These are phyloP conservation scores for Eucidaris tribuloides DNA, from an alignment of 35 echinoderm and acorn worm species.

Conservation along the genomic window DNA sequence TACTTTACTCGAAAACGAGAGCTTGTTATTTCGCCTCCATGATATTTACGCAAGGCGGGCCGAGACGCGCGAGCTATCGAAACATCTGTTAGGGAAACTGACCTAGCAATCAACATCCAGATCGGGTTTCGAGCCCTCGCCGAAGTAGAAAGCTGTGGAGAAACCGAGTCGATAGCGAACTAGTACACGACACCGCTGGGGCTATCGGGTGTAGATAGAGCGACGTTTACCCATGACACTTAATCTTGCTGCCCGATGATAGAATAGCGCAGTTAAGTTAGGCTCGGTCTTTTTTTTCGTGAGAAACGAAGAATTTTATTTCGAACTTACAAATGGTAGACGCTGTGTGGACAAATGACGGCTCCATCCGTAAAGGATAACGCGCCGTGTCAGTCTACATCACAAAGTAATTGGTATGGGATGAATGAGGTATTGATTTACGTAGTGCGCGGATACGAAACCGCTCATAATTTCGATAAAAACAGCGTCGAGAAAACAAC, in stretches of 20 bases:
- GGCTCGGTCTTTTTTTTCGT: neutral
- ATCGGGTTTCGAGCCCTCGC: neutral
- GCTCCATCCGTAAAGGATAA: constrained; percentile 12
- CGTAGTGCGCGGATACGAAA: constrained; percentile 28
- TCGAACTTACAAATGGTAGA: no score
- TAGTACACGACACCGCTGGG: neutral
- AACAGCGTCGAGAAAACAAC: constrained; percentile 35
- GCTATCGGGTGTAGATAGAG: constrained; percentile 15
- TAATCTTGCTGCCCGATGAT: constrained; percentile 4
- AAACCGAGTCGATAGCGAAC: neutral
- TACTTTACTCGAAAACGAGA: constrained; percentile 22
- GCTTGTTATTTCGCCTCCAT: constrained; percentile 24
- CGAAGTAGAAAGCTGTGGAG: constrained; percentile 16
- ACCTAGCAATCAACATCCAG: constrained; percentile 17
- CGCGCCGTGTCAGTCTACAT: constrained; percentile 20
- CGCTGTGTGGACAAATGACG: neutral
- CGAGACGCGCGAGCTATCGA: constrained; percentile 6
- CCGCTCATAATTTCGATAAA: constrained; percentile 38
- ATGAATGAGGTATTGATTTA: constrained; percentile 34
- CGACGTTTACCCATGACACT: neutral
- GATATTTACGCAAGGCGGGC: constrained; percentile 18
- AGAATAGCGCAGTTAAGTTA: constrained; percentile 10
- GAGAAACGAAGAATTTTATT: neutral
- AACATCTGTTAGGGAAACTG: constrained; percentile 34
- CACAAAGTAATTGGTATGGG: constrained; percentile 31